These are phyloP conservation scores for Drosophila punjabiensis DNA, from an alignment of 1,140 invertebrate species.

Conservation along the genomic window DNA sequence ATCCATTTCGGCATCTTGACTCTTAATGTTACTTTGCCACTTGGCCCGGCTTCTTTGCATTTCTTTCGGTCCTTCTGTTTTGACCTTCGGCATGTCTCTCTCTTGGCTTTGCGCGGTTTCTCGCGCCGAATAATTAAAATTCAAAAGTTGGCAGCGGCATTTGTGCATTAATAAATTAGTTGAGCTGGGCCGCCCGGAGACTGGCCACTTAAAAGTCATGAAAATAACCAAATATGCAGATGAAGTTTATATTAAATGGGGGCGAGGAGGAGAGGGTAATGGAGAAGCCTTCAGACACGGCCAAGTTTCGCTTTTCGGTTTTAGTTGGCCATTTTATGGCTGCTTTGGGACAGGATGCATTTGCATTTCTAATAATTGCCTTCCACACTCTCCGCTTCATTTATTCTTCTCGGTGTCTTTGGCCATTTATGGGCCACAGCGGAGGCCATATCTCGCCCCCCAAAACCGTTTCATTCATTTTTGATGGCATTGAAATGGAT, in stretches of 20 bases:
- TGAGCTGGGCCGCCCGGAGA: conserved; percentile 27
- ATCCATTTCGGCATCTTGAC: conserved; percentile 4
- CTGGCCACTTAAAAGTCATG: conserved; percentile 64
- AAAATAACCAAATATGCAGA: conserved; percentile 65
- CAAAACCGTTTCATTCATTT: conserved; percentile 54
- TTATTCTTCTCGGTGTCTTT: neutral
- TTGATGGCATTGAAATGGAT: conserved; percentile 67
- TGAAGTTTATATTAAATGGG: conserved; percentile 33
- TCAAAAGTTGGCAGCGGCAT: conserved; percentile 59
- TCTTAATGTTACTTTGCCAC: conserved; percentile 7
- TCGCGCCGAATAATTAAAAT: conserved; percentile 58
- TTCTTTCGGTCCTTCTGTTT: conserved; percentile 16
- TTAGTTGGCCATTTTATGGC: conserved; percentile 43
- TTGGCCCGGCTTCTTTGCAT: conserved; percentile 3
- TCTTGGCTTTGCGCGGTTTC: conserved; percentile 36
- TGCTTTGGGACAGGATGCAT: conserved; percentile 51
- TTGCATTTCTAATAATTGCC: conserved; percentile 66
- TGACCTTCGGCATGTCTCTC: conserved; percentile 35
- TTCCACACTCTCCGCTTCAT: neutral
- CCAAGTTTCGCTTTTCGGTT: conserved; percentile 27
- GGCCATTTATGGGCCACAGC: conserved; percentile 35
- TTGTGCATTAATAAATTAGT: conserved; percentile 64
- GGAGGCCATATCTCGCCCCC: neutral
- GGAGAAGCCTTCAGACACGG: neutral
- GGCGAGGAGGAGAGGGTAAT: neutral